A percentile compares a stretch with the other conserved stretches of the same genome.
Conservation (phyloP, 2,888 invertebrate genomes). For the Allolobophora icterica region DNA sequence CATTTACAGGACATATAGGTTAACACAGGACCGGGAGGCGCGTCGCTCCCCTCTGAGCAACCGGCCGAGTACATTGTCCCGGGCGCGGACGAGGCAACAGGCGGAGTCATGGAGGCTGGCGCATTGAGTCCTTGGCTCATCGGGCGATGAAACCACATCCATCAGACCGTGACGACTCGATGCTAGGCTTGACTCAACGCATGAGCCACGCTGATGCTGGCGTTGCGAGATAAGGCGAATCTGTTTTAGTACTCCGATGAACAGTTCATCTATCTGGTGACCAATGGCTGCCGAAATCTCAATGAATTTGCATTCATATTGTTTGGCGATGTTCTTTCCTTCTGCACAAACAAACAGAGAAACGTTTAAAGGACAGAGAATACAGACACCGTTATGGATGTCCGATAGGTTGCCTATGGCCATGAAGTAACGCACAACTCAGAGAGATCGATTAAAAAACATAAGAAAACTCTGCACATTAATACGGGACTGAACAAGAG, state of each 20-base stretch:
- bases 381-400: neutral
- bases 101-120: conserved; percentile 14
- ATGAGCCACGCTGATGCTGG: neutral
- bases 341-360: conserved; percentile 71
- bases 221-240: conserved; percentile 72
- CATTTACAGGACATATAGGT: conserved; percentile 64
- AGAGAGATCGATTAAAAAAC: neutral
- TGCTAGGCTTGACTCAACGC: neutral
- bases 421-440: neutral
- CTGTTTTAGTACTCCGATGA: conserved; percentile 89
- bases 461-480: neutral
- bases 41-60: conserved; percentile 54
- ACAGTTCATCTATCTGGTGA: conserved; percentile 92
- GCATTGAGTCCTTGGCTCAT: neutral
- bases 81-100: conserved; percentile 39
- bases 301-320: conserved; percentile 88
- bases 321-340: conserved; percentile 88
- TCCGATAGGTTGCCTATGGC: neutral
- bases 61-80: conserved; percentile 53
- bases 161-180: conserved; percentile 1
- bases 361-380: neutral
- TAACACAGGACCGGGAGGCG: conserved; percentile 67
- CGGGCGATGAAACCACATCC: neutral
- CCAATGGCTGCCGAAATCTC: conserved; percentile 97
- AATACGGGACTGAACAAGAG: neutral